Evolutionary conservation across 2,888 invertebrate species (phyloP).

Genomic region (Stenurella melanura): DNA sequence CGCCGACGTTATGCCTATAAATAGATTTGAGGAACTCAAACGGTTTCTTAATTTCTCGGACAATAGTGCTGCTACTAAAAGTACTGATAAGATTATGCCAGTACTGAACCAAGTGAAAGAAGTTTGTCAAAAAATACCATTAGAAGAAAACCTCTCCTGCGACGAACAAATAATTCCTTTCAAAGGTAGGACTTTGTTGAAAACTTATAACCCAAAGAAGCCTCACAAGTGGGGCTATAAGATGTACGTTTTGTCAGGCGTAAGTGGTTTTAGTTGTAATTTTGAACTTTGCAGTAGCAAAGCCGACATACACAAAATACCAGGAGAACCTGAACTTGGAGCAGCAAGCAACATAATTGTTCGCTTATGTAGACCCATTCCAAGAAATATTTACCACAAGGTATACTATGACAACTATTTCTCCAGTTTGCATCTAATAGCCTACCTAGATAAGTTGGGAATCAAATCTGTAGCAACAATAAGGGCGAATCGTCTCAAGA

Average conservation of each 20-base stretch:
- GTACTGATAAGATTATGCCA: too few species aligned
- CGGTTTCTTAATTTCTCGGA: conserved; percentile 45
- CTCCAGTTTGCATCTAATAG: too few species aligned
- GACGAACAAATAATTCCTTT: conserved; percentile 53
- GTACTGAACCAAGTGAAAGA: too few species aligned
- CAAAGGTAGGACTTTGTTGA: too few species aligned
- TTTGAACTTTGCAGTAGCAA: conserved; percentile 58
- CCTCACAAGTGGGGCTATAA: conserved; percentile 64
- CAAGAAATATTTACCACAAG: conserved; percentile 51
- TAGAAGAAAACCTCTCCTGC: conserved; percentile 46
- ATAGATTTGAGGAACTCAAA: conserved; percentile 46
- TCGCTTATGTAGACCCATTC: conserved; percentile 54
- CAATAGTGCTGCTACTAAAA: too few species aligned
- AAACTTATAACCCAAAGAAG: too few species aligned
- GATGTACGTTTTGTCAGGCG: conserved; percentile 57
- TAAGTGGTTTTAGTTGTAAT: conserved; percentile 57
- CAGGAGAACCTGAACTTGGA: too few species aligned
- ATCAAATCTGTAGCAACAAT: too few species aligned
- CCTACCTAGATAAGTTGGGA: too few species aligned
- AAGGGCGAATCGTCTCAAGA: too few species aligned
- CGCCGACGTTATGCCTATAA: conserved; percentile 48
- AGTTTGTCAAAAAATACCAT: conserved; percentile 40
- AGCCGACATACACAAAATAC: too few species aligned
- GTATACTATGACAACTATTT: neutral
- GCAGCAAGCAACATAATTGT: too few species aligned